Conservation (phyloP, 2,113 vertebrate genomes). For the Strigops habroptila region DNA sequence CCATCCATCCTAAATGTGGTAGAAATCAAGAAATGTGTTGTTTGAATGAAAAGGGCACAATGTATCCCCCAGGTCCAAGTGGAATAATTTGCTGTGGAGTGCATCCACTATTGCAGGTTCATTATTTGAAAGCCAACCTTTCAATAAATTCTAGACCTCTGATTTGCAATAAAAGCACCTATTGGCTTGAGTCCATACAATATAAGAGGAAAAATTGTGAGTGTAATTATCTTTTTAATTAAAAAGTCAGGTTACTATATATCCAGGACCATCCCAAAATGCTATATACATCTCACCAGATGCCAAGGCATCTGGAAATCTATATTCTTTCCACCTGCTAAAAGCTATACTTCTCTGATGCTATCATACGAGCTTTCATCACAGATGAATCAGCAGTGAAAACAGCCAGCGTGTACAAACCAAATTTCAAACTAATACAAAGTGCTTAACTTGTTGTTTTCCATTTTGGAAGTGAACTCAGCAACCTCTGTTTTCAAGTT, state of each 20-base stretch:
- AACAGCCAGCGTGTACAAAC: background rate
- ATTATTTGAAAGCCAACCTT: background rate
- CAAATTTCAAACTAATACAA: background rate
- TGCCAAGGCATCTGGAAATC: background rate
- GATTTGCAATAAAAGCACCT: background rate
- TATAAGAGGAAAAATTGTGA: background rate
- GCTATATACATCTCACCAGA: background rate
- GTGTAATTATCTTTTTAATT: background rate
- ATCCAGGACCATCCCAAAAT: background rate
- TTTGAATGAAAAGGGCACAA: background rate
- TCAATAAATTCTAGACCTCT: background rate
- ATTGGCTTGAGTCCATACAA: background rate
- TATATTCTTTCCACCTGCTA: background rate
- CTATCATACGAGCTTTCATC: background rate
- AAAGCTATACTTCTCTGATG: background rate
- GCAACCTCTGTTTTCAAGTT: background rate
- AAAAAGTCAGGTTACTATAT: background rate
- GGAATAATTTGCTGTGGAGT: background rate
- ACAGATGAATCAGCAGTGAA: background rate
- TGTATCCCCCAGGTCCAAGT: background rate
- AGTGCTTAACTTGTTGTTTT: background rate
- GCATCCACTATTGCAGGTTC: background rate
- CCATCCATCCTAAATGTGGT: rapidly evolving
- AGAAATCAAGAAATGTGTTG: background rate
- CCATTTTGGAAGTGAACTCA: background rate